phyloP scores from a whole-genome alignment of 2,113 vertebrate genomes.

The Corythoichthys intestinalis region DNA sequence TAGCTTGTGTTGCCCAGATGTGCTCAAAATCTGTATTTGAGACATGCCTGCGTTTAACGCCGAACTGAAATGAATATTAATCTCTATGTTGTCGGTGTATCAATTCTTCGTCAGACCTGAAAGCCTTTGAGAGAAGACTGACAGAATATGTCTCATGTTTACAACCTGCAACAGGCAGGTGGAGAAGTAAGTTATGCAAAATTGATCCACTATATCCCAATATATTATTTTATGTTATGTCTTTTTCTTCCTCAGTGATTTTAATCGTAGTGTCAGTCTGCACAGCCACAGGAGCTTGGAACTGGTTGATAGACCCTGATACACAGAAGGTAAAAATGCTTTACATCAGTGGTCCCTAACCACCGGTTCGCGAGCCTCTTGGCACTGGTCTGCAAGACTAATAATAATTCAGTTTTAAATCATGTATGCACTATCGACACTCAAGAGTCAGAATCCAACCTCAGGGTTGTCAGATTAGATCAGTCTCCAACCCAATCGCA shows the following conservation, averaged over 20 bases:
- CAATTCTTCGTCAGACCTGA: conserved; percentile 79
- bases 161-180: conserved; percentile 96
- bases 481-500: no score
- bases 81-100: neutral
- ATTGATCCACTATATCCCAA: neutral
- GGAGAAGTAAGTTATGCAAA: conserved; percentile 90
- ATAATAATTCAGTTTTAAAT: no score
- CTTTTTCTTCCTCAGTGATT: conserved; percentile 80
- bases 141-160: conserved; percentile 98
- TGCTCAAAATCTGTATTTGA: neutral
- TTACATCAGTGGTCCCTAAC: neutral
- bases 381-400: no score
- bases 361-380: no score
- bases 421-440: no score
- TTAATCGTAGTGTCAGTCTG: conserved; percentile 98
- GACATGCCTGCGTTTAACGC: neutral
- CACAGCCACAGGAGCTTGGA: conserved; percentile 98
- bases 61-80: neutral
- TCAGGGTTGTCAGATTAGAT: no score
- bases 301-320: conserved; percentile 98
- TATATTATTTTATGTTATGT: neutral
- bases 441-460: no score
- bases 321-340: conserved; percentile 86
- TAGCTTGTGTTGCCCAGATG: neutral
- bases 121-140: conserved; percentile 97